Base-by-base conservation (phyloP, 2,113 vertebrate species). In the Mus pahari region DNA sequence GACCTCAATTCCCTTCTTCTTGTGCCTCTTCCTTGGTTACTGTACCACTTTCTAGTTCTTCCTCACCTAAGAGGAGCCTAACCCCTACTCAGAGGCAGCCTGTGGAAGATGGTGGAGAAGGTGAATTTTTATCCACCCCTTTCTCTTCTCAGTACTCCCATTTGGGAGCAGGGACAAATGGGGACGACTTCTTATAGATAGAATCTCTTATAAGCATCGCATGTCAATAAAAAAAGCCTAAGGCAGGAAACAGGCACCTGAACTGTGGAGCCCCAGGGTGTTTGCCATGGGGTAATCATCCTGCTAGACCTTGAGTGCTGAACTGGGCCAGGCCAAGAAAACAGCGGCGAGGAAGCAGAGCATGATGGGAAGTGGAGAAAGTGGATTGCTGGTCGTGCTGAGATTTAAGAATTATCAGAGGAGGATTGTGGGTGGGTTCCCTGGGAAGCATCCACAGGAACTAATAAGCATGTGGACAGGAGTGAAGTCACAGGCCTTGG, bases 371-470 rank as follows among this genome's bases (percentile, higher is more conserved):
- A 1, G 5, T 36, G 19, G 55, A 48, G n/a, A 11, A 16, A 71
- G 48, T 2, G 0, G 58, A 9, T 12, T 2, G 19, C 11, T 12
- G 19, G 5, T 7, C 42, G 22, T 20, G 7, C 48, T 1, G 1
- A 9, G 42, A 20, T 16, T 50, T 58, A 19, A 5, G 20, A 22
- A 26, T 22, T 26, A 3, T 45, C 71, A 53, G 55, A 66, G 50
- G 7, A 26, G 28, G 31, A 31, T 36, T 1, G 8, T 24, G 45
- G 36, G 28, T 22, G 42, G 36, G 74, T 39, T 91, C 86, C 89
- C 16, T 0, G 11, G 86, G 90, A 90, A 75, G 68, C 42, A 22
- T 7, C 70, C 20, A 33, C 8, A 50, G 74, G 53, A n/a, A 62
- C 33, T 31, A 16, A 6, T 9, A 16, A n/a, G 50, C 7, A 0